Evolutionary conservation across 2,797 vertebrate species (phyloP).

Genomic region (Acanthis flammea): DNA sequence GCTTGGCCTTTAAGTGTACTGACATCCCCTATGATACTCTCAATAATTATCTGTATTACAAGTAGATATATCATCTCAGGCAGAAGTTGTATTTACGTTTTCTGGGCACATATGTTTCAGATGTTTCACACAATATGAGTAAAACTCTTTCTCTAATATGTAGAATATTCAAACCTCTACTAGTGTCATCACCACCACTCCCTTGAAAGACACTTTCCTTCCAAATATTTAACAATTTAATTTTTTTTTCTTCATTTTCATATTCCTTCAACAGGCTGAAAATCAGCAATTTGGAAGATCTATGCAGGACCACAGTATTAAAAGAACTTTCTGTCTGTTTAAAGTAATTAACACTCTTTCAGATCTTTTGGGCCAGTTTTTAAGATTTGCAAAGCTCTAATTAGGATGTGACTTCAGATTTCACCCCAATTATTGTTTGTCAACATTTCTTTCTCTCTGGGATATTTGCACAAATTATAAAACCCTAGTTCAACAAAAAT

Average conservation of each 20-base stretch:
- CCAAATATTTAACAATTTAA: not conserved
- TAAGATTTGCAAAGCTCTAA: not conserved
- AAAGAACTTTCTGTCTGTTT: not conserved
- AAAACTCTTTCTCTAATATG: not conserved
- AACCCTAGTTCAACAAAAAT: not conserved
- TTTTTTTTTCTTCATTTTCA: not conserved
- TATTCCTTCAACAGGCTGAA: not conserved
- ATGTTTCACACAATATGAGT: not conserved
- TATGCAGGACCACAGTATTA: not conserved
- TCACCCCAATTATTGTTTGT: slow-evolving; percentile 40
- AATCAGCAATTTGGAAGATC: not conserved
- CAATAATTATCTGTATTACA: not conserved
- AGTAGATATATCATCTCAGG: not conserved
- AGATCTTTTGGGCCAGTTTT: not conserved
- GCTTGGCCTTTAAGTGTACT: not conserved
- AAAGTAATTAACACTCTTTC: not conserved
- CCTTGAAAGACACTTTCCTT: not conserved
- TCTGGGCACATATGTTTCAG: not conserved
- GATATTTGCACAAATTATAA: slow-evolving; percentile 57
- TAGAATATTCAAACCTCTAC: not conserved
- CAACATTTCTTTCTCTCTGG: not conserved
- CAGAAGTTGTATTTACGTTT: not conserved
- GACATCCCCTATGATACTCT: accelerated
- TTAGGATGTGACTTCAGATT: not conserved
- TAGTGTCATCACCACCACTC: not conserved